phyloP scores from a whole-genome alignment of 2,113 vertebrate species.

The Percopsis transmontana region DNA sequence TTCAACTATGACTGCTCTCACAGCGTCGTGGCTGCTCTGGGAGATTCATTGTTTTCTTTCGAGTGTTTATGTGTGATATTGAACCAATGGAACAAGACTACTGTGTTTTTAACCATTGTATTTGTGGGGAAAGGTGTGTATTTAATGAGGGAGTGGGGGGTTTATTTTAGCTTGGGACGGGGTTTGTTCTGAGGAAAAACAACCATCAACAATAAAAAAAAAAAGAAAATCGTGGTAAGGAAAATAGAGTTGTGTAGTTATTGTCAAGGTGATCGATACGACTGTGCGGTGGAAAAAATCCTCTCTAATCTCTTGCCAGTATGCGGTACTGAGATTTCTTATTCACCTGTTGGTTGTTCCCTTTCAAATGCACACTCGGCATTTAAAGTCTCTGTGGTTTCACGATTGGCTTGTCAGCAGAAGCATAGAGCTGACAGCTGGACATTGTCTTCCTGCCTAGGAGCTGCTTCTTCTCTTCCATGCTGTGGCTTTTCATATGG shows the following conservation, averaged over 20 bases:
- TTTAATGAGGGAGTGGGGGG: conserved; percentile 46
- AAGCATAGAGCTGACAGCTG: conserved; percentile 24
- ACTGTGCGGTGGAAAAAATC: background rate
- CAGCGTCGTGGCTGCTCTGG: conserved; percentile 22
- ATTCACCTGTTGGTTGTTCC: background rate
- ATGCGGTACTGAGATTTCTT: background rate
- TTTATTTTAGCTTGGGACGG: conserved; percentile 48
- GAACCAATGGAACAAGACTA: conserved; percentile 71
- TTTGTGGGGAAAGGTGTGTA: conserved; percentile 68
- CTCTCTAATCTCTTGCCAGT: background rate
- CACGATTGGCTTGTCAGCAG: conserved; percentile 45
- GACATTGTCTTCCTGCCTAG: conserved; percentile 47
- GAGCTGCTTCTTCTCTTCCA: conserved; percentile 30
- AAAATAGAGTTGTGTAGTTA: conserved; percentile 17
- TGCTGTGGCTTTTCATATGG: conserved; percentile 38
- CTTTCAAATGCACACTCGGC: conserved; percentile 16
- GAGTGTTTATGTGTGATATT: conserved; percentile 69
- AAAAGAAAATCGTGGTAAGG: conserved; percentile 51
- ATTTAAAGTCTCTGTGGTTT: conserved; percentile 20
- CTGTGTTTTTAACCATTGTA: conserved; percentile 78
- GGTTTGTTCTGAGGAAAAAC: conserved; percentile 46
- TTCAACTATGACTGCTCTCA: conserved; percentile 43
- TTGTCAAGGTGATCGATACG: conserved; percentile 16
- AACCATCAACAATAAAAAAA: conserved; percentile 69
- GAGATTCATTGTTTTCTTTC: conserved; percentile 43